Base-by-base conservation (phyloP, 2,797 vertebrate genomes). In the Harpagifer antarcticus region DNA sequence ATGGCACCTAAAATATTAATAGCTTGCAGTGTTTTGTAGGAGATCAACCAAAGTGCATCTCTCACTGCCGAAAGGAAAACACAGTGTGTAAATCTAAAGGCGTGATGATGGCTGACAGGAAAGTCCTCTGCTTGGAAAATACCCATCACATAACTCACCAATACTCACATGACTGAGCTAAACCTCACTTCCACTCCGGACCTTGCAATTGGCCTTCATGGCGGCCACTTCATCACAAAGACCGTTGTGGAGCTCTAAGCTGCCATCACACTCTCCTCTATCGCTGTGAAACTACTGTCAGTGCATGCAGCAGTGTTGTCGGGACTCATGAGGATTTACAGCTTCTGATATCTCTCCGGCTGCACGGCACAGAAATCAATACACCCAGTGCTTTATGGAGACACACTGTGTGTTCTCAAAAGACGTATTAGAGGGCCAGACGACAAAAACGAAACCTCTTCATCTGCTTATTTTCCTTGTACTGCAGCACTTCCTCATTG, bases 401-500 rank as follows among this genome's bases (percentile, higher is more conserved):
- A 84, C 33, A 8, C 33, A 37, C 33, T 37, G 33, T 78, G 80
- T 42, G 63, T 37, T 63, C 67, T 55, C 55, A 74, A 27, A 76
- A 91, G 82, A 82, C 72, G 58, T 88, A 88, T 90, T 79, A 84
- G 69, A 69, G 59, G 61, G 78, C 75, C 82, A 83, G 68, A 82
- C 84, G 69, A 84, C 86, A 76, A 81, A 88, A 85, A 74, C 8
- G 68, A 89, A 83, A 89, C 62, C 82, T 33, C 71, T 54, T 91
- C 90, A 85, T 90, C 83, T 91, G 89, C 82, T 88, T 81, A 72
- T 92, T 91, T 90, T 81, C 75, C 57, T 83, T 76, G 5, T 74
- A 87, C 88, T 84, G 86, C 89, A 81, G 87, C 78, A 91, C 90
- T 94, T 95, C 93, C 93, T 94, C 84, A 80, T 74, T 85, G 72